Evolutionary conservation across 2,888 invertebrate species (phyloP), one percentile per base, ranked within the genome.

Genomic region (Drosophila fungiperda): DNA sequence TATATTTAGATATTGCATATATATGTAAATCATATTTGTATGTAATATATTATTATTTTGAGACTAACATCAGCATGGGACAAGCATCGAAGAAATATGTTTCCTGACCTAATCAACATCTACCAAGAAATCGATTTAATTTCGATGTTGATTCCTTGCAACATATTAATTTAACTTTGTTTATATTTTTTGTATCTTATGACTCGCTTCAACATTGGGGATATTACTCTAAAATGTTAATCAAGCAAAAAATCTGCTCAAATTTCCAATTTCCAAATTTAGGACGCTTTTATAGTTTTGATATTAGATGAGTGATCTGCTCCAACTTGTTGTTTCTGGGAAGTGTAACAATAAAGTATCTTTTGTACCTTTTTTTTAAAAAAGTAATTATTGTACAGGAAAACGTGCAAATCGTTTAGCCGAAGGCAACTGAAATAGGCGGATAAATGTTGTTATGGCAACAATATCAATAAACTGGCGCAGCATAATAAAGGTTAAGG

Each of bases 401-500:
- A 26, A 2, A 42, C 11, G 20, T 42, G 20, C 42, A 42, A 49
- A 26, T 17, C 20, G 45, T 17, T 49, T 49, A 49, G 49, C 49
- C 8, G 17, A 23, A 45, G 45, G 23, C 45, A 23, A 3, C 8
- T 20, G 4, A 23, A 15, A 2, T 15, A 4, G 15, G 23, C 4
- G 2, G 15, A 23, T 45, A 45, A 15, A 45, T 23, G 45, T 15
- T 45, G 45, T 15, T 45, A 8, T 15, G 29, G 12, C 54, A 54
- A 32, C 32, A 17, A 20, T 26, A 45, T 45, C 45, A 48, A 63
- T 38, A 50, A 62, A 33, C 33, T 23, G 53, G n/a, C 53, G 32
- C 53, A 42, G n/a, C 33, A 52, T 20, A 62, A 35, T 20, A 33
- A 45, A 45, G 58, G 48, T 59, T 26, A 32, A 59, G 35, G 40